Evolutionary conservation across 2,888 invertebrate genomes (phyloP).

Genomic region (Heliconius aoede): DNA sequence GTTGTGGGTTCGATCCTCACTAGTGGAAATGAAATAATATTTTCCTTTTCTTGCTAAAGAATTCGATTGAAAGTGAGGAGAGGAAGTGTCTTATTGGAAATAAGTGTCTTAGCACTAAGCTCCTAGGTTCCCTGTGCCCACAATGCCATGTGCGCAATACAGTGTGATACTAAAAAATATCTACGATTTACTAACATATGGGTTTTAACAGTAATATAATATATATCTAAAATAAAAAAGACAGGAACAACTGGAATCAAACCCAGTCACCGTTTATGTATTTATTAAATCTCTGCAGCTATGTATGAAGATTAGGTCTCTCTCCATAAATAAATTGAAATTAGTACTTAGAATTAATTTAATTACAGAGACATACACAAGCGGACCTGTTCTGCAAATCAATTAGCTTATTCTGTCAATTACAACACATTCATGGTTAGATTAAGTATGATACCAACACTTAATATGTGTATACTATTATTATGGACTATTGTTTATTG

Average conservation of each 20-base stretch:
- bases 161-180: no score
- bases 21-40: no score
- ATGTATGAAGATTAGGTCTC: neutral
- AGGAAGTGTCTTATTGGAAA: no score
- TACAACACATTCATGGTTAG: conserved; percentile 15
- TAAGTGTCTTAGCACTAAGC: no score
- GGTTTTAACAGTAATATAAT: neutral
- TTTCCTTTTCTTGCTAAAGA: no score
- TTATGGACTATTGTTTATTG: conserved; percentile 1
- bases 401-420: conserved; percentile 32
- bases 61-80: no score
- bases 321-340: conserved; percentile 28
- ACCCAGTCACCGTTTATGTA: neutral
- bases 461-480: neutral
- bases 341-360: conserved; percentile 19
- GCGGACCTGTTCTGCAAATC: conserved; percentile 29
- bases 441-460: conserved; percentile 18
- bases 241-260: neutral
- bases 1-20: no score
- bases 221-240: neutral
- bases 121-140: no score
- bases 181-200: neutral
- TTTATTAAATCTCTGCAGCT: neutral
- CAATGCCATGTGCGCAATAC: no score
- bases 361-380: conserved; percentile 13